Conservation (phyloP, 2,888 invertebrate genomes). For the Actias luna region DNA sequence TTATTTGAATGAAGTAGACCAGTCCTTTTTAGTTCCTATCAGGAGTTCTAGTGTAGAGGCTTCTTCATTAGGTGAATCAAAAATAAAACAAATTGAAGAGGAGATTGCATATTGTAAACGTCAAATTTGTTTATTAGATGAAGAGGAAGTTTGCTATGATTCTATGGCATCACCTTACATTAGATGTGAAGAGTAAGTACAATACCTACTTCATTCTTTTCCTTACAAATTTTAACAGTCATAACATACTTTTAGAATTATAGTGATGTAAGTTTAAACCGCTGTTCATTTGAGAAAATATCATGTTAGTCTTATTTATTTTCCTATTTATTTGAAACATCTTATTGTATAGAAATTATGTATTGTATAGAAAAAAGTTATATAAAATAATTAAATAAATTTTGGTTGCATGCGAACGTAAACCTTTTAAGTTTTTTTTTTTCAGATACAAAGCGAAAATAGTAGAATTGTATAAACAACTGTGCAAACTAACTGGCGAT, state of each 20-base stretch:
- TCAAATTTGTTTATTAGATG: slow-evolving; percentile 41
- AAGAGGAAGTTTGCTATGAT: slow-evolving; percentile 43
- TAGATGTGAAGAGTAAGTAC: slow-evolving; percentile 43
- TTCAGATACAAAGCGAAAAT: slow-evolving; percentile 51
- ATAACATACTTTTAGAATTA: too few relatives aligned
- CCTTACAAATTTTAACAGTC: background rate
- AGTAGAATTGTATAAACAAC: slow-evolving; percentile 45
- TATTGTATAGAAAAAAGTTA: too few relatives aligned
- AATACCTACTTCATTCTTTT: background rate
- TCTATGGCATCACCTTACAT: slow-evolving; percentile 42
- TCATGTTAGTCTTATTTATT: too few relatives aligned
- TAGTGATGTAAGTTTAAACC: too few relatives aligned
- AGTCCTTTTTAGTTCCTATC: slow-evolving; percentile 5
- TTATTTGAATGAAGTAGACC: background rate
- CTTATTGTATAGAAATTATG: too few relatives aligned
- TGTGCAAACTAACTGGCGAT: slow-evolving; percentile 46
- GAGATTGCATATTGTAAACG: slow-evolving; percentile 38
- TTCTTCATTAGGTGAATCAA: slow-evolving; percentile 8
- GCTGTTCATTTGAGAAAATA: too few relatives aligned
- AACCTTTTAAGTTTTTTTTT: too few relatives aligned
- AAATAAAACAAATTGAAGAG: slow-evolving; percentile 36
- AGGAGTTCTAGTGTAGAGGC: background rate
- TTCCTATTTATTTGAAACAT: too few relatives aligned
- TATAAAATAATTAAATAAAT: too few relatives aligned
- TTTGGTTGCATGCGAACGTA: too few relatives aligned